These are phyloP conservation scores for Percopsis transmontana DNA, from an alignment of 2,113 vertebrate genomes.

Conservation along the genomic window DNA sequence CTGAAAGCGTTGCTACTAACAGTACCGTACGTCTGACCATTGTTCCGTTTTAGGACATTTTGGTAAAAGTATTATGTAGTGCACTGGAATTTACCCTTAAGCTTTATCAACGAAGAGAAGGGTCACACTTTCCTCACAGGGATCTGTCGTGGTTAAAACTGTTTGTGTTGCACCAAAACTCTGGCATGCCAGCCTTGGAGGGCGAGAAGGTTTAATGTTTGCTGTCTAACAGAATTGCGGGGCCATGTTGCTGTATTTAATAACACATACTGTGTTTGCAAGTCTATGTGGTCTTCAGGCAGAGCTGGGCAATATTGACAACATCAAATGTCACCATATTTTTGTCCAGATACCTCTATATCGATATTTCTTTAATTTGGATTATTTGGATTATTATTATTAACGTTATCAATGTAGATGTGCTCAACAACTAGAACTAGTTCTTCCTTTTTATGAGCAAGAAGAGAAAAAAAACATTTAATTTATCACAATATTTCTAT, in stretches of 20 bases:
- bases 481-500: not conserved
- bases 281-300: not conserved
- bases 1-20: conserved; percentile 55
- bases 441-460: not conserved
- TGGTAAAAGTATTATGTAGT: not conserved
- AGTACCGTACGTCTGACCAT: not conserved
- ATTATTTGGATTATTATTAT: too few relatives aligned
- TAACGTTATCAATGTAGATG: not conserved
- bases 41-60: conserved; percentile 8
- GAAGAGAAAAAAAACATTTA: not conserved
- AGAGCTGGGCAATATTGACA: too few relatives aligned
- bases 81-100: not conserved
- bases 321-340: too few relatives aligned
- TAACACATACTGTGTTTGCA: conserved; percentile 18
- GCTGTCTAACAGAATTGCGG: conserved; percentile 12
- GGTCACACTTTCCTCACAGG: not conserved
- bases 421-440: not conserved
- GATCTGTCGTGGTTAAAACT: not conserved
- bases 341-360: too few relatives aligned
- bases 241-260: conserved; percentile 1
- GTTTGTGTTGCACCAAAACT: not conserved
- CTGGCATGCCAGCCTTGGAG: not conserved
- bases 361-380: too few relatives aligned
- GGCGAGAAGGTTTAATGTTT: not conserved
- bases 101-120: too few relatives aligned